phyloP scores from a whole-genome alignment of 2,113 vertebrate species.

The Hirundichthys speculiger region DNA sequence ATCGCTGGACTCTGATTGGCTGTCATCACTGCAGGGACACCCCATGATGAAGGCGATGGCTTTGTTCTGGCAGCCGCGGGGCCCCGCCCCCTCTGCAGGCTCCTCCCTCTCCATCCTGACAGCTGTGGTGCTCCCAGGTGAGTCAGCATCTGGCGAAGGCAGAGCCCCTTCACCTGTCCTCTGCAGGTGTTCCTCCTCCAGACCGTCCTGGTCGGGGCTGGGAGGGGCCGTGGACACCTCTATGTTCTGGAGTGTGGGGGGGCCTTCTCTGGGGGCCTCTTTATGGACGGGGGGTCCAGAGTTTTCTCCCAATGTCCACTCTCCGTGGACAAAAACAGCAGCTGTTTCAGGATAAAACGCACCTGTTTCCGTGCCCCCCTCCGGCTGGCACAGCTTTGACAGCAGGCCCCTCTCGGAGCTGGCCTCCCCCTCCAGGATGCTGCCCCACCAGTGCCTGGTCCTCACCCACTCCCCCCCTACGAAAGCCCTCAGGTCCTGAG shows the following conservation, averaged over 20 bases:
- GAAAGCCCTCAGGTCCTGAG: constrained; percentile 21
- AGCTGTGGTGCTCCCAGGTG: accelerated
- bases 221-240: constrained; percentile 12
- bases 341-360: constrained; percentile 38
- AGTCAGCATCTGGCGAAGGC: background rate
- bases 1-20: constrained; percentile 77
- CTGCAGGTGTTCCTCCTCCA: constrained; percentile 87
- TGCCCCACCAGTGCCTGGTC: constrained; percentile 57
- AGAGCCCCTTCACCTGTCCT: background rate
- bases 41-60: constrained; percentile 94
- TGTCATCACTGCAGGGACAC: constrained; percentile 81
- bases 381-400: constrained; percentile 26
- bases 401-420: constrained; percentile 7
- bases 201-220: constrained; percentile 69
- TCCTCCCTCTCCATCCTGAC: background rate
- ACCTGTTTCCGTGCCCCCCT: constrained; percentile 11
- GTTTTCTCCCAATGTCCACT: constrained; percentile 63
- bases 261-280: constrained; percentile 54
- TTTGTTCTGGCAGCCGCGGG: constrained; percentile 86
- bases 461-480: background rate
- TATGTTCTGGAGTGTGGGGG: constrained; percentile 38
- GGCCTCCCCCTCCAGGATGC: constrained; percentile 50
- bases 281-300: constrained; percentile 66
- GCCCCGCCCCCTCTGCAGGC: background rate
- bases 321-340: constrained; percentile 39